A percentile compares a stretch with the other conserved stretches of the same genome.
phyloP scores from a whole-genome alignment of 2,797 vertebrate species.

The Uromys caudimaculatus region DNA sequence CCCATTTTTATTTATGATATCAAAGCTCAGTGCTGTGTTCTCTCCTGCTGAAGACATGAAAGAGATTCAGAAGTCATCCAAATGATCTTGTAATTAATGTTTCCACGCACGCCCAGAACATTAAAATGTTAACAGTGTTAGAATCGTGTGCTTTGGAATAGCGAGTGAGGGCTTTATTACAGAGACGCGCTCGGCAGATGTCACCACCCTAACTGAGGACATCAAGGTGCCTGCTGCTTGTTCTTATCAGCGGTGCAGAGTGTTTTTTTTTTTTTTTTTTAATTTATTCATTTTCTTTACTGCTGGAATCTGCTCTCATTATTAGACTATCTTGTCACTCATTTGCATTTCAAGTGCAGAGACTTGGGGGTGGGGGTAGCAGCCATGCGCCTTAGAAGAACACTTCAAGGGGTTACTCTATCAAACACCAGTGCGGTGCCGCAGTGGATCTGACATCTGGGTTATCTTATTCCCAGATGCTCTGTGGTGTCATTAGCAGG shows the following conservation, averaged over 20 bases:
- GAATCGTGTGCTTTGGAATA: conserved; percentile 99
- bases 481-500: conserved; percentile 98
- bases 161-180: conserved; percentile 99
- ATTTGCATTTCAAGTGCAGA: conserved; percentile 99
- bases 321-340: conserved; percentile 97
- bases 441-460: conserved; percentile 96
- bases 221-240: conserved; percentile 98
- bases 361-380: conserved; percentile 90
- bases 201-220: conserved; percentile 99
- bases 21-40: conserved; percentile 96
- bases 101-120: conserved; percentile 97
- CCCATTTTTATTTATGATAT: conserved; percentile 99
- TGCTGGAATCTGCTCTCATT: conserved; percentile 99
- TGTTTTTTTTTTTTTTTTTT: conserved; percentile 91
- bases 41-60: conserved; percentile 97
- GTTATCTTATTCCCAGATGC: conserved; percentile 97
- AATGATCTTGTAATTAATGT: conserved; percentile 99
- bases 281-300: conserved; percentile 99
- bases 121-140: conserved; percentile 99
- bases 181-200: conserved; percentile 96
- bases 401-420: conserved; percentile 95
- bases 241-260: conserved; percentile 97
- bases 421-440: conserved; percentile 92
- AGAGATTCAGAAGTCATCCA: conserved; percentile 97
- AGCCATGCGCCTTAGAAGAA: conserved; percentile 92